Percentiles rank a stretch among this genome's conserved stretches.
phyloP scores from a whole-genome alignment of 2,888 invertebrate species.

The Sericinus montela region DNA sequence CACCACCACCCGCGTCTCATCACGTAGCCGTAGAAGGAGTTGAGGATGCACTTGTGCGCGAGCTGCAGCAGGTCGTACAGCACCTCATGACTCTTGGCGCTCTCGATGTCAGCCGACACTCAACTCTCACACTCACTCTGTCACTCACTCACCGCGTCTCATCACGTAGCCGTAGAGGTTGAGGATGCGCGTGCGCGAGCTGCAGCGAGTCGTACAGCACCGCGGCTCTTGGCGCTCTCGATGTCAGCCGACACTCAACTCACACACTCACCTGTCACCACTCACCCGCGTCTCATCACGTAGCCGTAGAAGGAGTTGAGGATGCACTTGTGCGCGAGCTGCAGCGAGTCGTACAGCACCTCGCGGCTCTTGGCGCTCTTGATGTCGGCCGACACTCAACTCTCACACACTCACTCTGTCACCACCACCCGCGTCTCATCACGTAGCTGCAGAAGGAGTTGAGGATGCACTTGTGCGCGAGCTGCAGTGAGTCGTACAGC shows the following conservation, averaged over 20 bases:
- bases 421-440: conserved; percentile 83
- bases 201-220: too few species aligned
- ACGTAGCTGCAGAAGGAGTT: conserved; percentile 64
- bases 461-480: conserved; percentile 47
- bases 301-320: conserved; percentile 99
- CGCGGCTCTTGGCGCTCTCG: too few species aligned
- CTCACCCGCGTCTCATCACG: conserved; percentile 45
- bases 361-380: conserved; percentile 94
- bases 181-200: too few species aligned
- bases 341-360: conserved; percentile 97
- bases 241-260: too few species aligned
- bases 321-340: conserved; percentile 99
- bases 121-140: conserved; percentile 76
- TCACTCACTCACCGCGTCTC: too few species aligned
- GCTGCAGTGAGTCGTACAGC: too few species aligned
- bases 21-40: conserved; percentile 99
- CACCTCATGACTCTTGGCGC: conserved; percentile 93
- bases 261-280: neutral
- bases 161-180: too few species aligned
- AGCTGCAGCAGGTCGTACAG: conserved; percentile 98
- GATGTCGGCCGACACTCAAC: conserved; percentile 93
- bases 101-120: conserved; percentile 94
- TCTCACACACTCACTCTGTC: conserved; percentile 82
- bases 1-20: conserved; percentile 87
- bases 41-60: conserved; percentile 99